phyloP scores from a whole-genome alignment of 2,797 vertebrate species.

The Oreortyx pictus region DNA sequence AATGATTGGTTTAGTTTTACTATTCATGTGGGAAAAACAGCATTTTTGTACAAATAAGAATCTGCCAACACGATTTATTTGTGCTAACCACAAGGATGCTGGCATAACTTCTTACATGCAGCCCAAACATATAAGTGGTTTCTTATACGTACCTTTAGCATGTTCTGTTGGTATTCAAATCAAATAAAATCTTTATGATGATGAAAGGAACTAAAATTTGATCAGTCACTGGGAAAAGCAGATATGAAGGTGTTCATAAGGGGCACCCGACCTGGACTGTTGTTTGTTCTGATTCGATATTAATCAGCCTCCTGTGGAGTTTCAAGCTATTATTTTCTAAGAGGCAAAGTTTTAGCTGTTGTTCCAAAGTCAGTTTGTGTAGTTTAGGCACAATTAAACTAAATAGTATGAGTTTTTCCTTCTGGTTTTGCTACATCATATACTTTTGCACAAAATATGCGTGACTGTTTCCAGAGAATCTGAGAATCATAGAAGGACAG shows the following conservation, averaged over 20 bases:
- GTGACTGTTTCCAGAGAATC: too few relatives aligned
- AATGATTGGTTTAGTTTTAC: not conserved
- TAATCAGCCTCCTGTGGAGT: not conserved
- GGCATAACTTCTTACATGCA: not conserved
- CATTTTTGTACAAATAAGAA: not conserved
- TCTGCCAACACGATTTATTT: not conserved
- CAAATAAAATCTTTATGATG: not conserved
- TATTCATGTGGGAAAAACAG: not conserved
- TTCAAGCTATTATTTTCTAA: not conserved
- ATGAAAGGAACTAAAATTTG: not conserved
- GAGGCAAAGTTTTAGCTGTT: not conserved
- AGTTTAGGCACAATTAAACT: not conserved
- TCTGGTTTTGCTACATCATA: not conserved
- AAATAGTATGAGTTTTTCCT: not conserved
- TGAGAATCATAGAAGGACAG: too few relatives aligned
- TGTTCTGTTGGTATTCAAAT: not conserved
- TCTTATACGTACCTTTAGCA: not conserved
- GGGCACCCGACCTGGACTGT: not conserved
- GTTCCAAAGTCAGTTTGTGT: not conserved
- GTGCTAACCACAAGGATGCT: not conserved
- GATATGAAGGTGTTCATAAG: not conserved
- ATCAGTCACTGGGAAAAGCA: not conserved
- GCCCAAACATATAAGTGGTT: not conserved
- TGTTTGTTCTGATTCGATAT: not conserved
- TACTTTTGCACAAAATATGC: not conserved